A percentile compares a stretch with the other conserved stretches of the same genome.
Conservation (phyloP, 2,888 invertebrate genomes). For the Gymnocheta viridis region DNA sequence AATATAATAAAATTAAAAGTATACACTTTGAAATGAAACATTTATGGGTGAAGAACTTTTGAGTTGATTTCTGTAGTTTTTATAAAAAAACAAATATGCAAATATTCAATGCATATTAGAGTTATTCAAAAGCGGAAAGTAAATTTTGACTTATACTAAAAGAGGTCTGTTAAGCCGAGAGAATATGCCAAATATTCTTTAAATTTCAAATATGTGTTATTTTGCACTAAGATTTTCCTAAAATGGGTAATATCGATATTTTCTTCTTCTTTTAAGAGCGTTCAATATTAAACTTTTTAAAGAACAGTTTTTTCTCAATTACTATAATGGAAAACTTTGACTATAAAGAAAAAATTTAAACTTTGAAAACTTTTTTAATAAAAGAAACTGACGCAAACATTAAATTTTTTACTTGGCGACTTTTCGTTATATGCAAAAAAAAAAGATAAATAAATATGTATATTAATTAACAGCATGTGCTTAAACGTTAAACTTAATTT, state of each 20-base stretch:
- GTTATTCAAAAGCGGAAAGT: too few species aligned
- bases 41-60: neutral
- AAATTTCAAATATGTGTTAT: too few species aligned
- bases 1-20: neutral
- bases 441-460: neutral
- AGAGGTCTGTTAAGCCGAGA: too few species aligned
- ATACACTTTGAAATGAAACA: neutral
- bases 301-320: neutral
- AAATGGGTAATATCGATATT: too few species aligned
- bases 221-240: too few species aligned
- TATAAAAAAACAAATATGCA: neutral
- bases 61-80: neutral
- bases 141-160: too few species aligned
- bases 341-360: too few species aligned
- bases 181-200: too few species aligned
- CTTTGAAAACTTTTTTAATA: conserved; percentile 29
- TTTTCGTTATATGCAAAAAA: neutral
- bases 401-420: neutral
- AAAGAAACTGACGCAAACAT: neutral
- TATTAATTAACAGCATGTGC: conserved; percentile 21
- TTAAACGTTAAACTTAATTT: neutral
- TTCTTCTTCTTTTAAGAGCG: too few species aligned
- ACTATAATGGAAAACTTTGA: too few species aligned
- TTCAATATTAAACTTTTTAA: too few species aligned
- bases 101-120: neutral